A percentile compares a stretch with the other conserved stretches of the same genome.
Evolutionary conservation across 1,140 invertebrate species (phyloP).

Genomic region (Apis dorsata): DNA sequence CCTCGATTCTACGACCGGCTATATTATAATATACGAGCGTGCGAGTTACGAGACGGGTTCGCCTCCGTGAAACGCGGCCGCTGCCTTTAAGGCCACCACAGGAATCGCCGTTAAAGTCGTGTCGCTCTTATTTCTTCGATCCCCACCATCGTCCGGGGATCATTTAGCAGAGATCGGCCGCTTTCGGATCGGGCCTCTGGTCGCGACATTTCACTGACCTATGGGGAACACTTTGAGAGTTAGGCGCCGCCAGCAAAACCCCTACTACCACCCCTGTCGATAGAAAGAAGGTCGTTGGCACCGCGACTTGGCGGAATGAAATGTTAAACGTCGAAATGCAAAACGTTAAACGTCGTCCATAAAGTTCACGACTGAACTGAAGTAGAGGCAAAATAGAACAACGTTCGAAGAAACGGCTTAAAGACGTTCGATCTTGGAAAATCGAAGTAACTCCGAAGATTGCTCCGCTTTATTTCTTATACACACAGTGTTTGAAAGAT

Average conservation of each 20-base stretch:
- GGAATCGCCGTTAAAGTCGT: not conserved
- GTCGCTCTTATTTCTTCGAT: not conserved
- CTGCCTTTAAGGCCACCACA: conserved; percentile 1
- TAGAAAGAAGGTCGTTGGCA: not conserved
- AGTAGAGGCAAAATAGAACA: too few relatives aligned
- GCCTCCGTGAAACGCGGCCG: conserved; percentile 3
- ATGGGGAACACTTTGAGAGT: not conserved
- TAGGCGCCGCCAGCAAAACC: not conserved
- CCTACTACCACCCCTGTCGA: not conserved
- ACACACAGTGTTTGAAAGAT: not conserved
- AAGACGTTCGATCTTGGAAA: too few relatives aligned
- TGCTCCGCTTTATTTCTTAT: not conserved
- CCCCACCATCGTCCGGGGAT: not conserved
- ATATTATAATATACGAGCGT: not conserved
- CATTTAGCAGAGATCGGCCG: conserved; percentile 16
- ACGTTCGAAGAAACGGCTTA: too few relatives aligned
- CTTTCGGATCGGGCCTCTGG: not conserved
- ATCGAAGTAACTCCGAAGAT: too few relatives aligned
- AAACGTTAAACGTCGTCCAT: not conserved
- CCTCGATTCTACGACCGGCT: conserved; percentile 20
- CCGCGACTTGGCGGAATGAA: not conserved
- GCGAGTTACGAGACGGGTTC: conserved; percentile 36
- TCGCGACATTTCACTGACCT: conserved; percentile 37
- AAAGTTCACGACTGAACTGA: not conserved
- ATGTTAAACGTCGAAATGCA: conserved; percentile 22